These are phyloP conservation scores for Periplaneta americana DNA, from an alignment of 1,140 invertebrate genomes.

Conservation along the genomic window DNA sequence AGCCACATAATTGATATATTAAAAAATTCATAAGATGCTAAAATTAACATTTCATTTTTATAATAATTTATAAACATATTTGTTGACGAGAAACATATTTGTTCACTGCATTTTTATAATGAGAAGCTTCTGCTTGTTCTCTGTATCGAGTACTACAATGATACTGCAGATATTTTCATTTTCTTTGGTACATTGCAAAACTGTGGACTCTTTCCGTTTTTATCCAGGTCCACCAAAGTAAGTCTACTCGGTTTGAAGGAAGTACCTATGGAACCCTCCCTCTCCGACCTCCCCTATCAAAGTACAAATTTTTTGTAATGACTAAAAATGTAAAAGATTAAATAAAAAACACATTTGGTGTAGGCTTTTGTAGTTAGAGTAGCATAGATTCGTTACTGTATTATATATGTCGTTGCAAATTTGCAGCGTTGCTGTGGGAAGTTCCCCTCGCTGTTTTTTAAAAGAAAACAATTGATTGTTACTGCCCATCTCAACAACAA, in stretches of 20 bases:
- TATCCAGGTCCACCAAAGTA: neutral
- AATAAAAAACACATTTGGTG: neutral
- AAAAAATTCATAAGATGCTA: too few species aligned
- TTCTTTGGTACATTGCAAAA: too few species aligned
- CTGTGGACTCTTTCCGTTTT: too few species aligned
- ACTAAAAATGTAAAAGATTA: neutral
- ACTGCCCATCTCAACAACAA: neutral
- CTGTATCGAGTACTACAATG: too few species aligned
- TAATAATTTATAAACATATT: too few species aligned
- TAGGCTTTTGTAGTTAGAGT: neutral
- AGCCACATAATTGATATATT: too few species aligned
- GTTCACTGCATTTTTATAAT: too few species aligned
- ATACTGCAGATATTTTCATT: too few species aligned
- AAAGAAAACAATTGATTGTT: neutral
- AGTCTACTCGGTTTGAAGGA: neutral
- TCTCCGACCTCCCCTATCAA: neutral
- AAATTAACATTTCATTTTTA: too few species aligned
- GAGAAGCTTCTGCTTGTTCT: too few species aligned
- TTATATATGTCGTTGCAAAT: neutral
- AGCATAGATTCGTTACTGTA: neutral
- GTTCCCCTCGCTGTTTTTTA: neutral
- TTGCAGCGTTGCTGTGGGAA: neutral
- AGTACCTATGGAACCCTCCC: neutral
- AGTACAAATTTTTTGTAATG: conserved; percentile 6
- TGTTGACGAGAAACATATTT: too few species aligned